Base-by-base conservation (phyloP, 2,113 vertebrate species). In the Oreochromis tanganicae region DNA sequence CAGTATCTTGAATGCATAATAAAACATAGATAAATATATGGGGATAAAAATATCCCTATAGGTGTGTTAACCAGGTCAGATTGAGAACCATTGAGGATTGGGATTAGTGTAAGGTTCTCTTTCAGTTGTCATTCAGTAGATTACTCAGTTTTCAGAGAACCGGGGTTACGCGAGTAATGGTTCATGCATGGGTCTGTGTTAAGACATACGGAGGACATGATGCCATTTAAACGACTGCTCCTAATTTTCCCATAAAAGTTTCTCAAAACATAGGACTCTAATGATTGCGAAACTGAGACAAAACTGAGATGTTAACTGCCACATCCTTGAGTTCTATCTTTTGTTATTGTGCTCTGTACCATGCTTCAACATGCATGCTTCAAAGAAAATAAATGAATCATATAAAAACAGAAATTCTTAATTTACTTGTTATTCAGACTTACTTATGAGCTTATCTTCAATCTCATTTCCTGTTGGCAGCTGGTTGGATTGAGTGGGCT, bases 401-500 rank as follows among this genome's bases (percentile, higher is more conserved):
- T 50, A 21, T 34, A 21, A 27, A 54, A 4, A 4, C 2, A 17
- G n/a, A 27, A 32, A 75, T 57, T 24, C 54, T 43, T n/a, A 6
- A 56, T 13, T 5, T 38, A 43, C 83, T 7, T 29, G 29, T 2
- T 81, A 5, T 7, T 83, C 19, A 19, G 24, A 92, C 94, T 97
- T 96, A 99, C 99, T 97, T 95, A 97, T 97, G 17, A 97, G 84
- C 19, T 95, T 91, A 54, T 97, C 97, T 19, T 96, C 94, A 14
- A 99, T 96, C 91, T 99, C 98, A 4, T 99, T 99, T 84, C 94
- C 97, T 75, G 94, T 97, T 29, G 95, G 96, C 86, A 95, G 95
- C 85, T 95, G 91, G 89, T 97, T 97, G 55, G 96, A 95, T 71
- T 97, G 92, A 14, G 97, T 96, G 14, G 95, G 94, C 79, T 96